These are phyloP conservation scores for Ammodytes marinus DNA, from an alignment of 2,113 vertebrate genomes.

Conservation along the genomic window DNA sequence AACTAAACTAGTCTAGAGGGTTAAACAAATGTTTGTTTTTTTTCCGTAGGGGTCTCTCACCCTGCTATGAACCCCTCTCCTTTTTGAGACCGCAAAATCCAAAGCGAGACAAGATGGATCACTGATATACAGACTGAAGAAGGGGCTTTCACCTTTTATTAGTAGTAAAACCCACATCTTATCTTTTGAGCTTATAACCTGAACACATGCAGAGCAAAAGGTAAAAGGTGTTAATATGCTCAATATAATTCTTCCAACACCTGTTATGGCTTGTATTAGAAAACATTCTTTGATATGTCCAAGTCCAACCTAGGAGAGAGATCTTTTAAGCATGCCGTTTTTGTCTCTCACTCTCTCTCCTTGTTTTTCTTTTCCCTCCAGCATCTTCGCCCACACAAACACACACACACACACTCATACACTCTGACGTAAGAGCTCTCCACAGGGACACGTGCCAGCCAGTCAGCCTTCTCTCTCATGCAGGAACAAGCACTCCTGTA, in stretches of 20 bases:
- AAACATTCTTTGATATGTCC: constrained; percentile 48
- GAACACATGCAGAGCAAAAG: background rate
- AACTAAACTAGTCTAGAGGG: too few species aligned
- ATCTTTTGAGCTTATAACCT: background rate
- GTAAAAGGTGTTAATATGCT: background rate
- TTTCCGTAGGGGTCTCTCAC: too few species aligned
- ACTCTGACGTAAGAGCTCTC: constrained; percentile 48
- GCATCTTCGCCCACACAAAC: constrained; percentile 43
- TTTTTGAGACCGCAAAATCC: too few species aligned
- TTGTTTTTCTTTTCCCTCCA: constrained; percentile 18
- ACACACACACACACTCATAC: constrained; percentile 21
- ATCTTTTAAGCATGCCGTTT: constrained; percentile 13
- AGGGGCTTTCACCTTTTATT: too few species aligned
- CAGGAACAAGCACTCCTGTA: constrained; percentile 80
- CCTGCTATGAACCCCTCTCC: too few species aligned
- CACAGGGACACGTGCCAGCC: constrained; percentile 72
- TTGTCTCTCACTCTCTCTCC: background rate
- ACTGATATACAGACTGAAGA: too few species aligned
- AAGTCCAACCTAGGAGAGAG: constrained; percentile 13
- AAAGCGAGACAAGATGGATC: too few species aligned
- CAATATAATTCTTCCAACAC: background rate
- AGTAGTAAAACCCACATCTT: too few species aligned
- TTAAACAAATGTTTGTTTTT: too few species aligned
- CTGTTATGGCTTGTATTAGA: constrained; percentile 8
- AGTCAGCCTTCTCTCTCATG: constrained; percentile 49